These are phyloP conservation scores for Helogale parvula DNA, from an alignment of 2,113 vertebrate genomes.

Conservation along the genomic window DNA sequence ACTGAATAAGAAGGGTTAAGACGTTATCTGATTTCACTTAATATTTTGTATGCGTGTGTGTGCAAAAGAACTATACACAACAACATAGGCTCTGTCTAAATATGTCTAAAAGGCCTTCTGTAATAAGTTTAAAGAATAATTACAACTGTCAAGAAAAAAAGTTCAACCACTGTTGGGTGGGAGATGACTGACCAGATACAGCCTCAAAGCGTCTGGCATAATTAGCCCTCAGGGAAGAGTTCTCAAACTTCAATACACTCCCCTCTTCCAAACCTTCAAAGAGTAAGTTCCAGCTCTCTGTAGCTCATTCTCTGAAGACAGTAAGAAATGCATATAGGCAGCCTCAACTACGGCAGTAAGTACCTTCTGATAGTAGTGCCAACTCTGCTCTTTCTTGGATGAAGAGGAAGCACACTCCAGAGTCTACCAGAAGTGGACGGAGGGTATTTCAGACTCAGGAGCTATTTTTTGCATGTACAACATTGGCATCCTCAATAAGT, in stretches of 20 bases:
- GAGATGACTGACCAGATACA: background rate
- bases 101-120: background rate
- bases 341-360: constrained; percentile 54
- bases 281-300: constrained; percentile 27
- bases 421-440: background rate
- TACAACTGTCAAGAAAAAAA: background rate
- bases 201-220: background rate
- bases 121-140: constrained; percentile 6
- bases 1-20: background rate
- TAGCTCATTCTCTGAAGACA: background rate
- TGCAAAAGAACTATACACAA: background rate
- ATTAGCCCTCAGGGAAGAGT: background rate
- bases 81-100: background rate
- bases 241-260: background rate
- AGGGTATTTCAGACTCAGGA: background rate
- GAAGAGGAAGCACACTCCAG: background rate
- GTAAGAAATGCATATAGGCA: background rate
- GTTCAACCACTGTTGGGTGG: background rate
- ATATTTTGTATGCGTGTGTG: background rate
- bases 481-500: background rate
- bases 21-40: background rate
- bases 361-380: constrained; percentile 55
- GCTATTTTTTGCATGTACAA: background rate
- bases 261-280: background rate
- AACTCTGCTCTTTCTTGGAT: constrained; percentile 59